Percentiles rank a stretch among this genome's conserved stretches.
Evolutionary conservation across 2,113 vertebrate species (phyloP).

Genomic region (Oreochromis spilurus): DNA sequence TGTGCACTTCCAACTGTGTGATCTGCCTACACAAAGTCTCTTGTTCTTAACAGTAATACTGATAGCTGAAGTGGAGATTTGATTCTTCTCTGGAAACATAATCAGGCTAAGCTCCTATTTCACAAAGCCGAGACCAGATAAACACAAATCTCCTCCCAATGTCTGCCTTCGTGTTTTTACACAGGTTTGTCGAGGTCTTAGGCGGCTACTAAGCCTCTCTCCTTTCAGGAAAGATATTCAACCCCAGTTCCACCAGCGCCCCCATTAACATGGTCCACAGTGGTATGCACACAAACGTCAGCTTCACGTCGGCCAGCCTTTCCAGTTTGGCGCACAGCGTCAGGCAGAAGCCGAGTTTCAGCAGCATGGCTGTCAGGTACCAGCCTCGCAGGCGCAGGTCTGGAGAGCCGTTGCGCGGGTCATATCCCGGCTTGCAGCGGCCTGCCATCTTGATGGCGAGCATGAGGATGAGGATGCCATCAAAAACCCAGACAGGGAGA

Average conservation of each 20-base stretch:
- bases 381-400: constrained; percentile 86
- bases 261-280: constrained; percentile 87
- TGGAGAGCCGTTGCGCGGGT: constrained; percentile 85
- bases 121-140: background rate
- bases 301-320: constrained; percentile 77
- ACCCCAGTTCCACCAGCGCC: constrained; percentile 85
- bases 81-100: background rate
- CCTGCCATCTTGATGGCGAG: constrained; percentile 90
- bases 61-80: background rate
- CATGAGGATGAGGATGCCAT: constrained; percentile 90
- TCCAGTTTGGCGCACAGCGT: constrained; percentile 88
- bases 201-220: constrained; percentile 34
- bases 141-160: background rate
- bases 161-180: background rate
- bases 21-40: background rate
- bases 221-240: constrained; percentile 83
- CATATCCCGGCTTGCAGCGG: constrained; percentile 86
- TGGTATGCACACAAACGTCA: constrained; percentile 87
- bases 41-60: background rate
- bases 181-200: background rate
- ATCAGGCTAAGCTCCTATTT: background rate
- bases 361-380: constrained; percentile 88
- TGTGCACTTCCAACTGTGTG: background rate
- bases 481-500: constrained; percentile 93
- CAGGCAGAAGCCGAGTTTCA: constrained; percentile 90